Evolutionary conservation across 1,140 invertebrate species (phyloP), one percentile per base, ranked within the genome.

Genomic region (Hermetia illucens): DNA sequence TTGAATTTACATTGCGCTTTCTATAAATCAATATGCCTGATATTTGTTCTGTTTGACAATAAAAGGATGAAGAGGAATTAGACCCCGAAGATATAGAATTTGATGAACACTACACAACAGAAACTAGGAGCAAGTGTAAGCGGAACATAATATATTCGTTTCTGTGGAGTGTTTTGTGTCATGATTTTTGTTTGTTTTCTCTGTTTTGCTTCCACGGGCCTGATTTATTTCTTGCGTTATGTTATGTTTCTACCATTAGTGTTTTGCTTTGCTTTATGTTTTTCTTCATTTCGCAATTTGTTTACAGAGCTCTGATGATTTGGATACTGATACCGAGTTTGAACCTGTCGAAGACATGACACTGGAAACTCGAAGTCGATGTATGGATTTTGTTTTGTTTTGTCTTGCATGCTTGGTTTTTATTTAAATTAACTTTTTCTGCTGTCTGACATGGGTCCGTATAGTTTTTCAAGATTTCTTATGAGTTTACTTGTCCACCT

Each of bases 51-150:
- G n/a, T n/a, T n/a, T n/a, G n/a, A n/a, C n/a, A 20, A 39, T 41
- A 53, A 36, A 41, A 82, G 79, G 79, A 82, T 21, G 82, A 87
- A 50, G 84, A 89, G 54, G 84, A 89, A 44, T 58, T 87, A 24
- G 84, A 89, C 56, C 83, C 84, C 0, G 84, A 89, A 56, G 83
- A 89, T 49, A 77, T 89, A 18, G 80, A 86, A 52, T 63, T 86
- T 19, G 82, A 87, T 53, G 82, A 88, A 51, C 80, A 84, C 44
- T 84, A 86, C 55, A 82, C 82, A 0, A 50, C 82, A 44, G 84
- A 87, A 50, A 86, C 80, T 2, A 68, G 81, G 27, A 86, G 82
- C 60, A 86, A 85, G 73, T 87, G 77, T 82, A 69, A 74, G 74
- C 49, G 32, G 36, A 36, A 22, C 5, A 18, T 34, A 31, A 17